Conservation (phyloP, 2,888 invertebrate species). For the Orthosia incerta region DNA sequence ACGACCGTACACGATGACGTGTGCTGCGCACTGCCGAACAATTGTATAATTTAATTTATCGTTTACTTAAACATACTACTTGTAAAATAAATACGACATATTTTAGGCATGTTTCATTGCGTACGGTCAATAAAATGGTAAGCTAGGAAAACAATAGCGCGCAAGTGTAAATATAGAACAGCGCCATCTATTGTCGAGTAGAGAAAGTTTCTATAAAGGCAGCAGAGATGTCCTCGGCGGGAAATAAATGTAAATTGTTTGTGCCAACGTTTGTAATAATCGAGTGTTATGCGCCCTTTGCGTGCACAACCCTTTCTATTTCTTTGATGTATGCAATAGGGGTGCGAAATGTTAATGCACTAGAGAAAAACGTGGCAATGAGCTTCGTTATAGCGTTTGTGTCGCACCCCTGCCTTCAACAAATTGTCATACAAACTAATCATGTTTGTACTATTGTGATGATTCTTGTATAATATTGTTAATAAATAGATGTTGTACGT, state of each 20-base stretch:
- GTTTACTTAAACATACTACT: conserved; percentile 64
- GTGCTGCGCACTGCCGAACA: conserved; percentile 70
- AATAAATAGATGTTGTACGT: conserved; percentile 83
- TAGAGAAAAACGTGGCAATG: conserved; percentile 85
- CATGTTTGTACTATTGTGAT: conserved; percentile 81
- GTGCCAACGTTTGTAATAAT: conserved; percentile 90
- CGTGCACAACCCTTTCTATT: conserved; percentile 87
- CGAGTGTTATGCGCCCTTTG: conserved; percentile 87
- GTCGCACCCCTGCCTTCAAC: conserved; percentile 81
- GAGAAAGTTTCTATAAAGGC: conserved; percentile 74
- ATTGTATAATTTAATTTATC: conserved; percentile 62
- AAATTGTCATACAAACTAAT: conserved; percentile 85
- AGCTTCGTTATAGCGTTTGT: conserved; percentile 88
- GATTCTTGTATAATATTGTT: conserved; percentile 80
- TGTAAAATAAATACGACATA: conserved; percentile 57
- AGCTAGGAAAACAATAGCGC: conserved; percentile 74
- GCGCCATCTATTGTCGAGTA: conserved; percentile 88
- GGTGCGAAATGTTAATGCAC: conserved; percentile 88
- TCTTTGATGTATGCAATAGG: conserved; percentile 89
- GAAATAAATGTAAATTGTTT: conserved; percentile 86
- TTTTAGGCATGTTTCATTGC: conserved; percentile 76
- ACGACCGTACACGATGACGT: conserved; percentile 77
- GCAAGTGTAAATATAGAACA: conserved; percentile 81
- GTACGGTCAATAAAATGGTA: conserved; percentile 77
- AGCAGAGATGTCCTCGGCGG: conserved; percentile 64